phyloP scores from a whole-genome alignment of 2,797 vertebrate species.

The Schizopygopsis malacanthus region DNA sequence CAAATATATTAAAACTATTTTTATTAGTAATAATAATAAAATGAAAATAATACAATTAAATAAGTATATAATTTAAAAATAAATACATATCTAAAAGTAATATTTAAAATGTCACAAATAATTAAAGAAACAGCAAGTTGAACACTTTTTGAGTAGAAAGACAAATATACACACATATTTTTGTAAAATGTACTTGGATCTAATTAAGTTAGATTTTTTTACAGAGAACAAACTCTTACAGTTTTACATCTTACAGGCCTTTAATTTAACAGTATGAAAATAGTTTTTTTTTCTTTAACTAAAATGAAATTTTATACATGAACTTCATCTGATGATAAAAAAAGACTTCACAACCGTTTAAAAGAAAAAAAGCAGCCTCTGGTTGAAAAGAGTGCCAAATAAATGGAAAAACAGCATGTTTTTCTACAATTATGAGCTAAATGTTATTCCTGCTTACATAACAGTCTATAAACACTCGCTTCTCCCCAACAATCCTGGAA shows the following conservation, averaged over 20 bases:
- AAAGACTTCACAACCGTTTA: neutral
- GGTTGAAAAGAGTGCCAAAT: neutral
- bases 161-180: neutral
- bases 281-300: neutral
- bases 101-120: no score
- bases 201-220: neutral
- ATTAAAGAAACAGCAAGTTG: neutral
- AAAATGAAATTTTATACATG: neutral
- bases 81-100: no score
- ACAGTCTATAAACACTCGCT: neutral
- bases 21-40: no score
- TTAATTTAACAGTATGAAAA: neutral
- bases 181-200: no score
- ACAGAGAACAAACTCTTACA: neutral
- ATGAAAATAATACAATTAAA: no score
- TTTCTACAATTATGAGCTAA: neutral
- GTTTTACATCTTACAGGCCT: neutral
- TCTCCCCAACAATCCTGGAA: neutral
- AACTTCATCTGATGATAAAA: neutral
- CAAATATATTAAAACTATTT: no score
- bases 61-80: no score
- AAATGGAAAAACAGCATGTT: neutral
- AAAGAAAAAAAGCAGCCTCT: neutral
- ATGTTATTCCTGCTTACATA: conserved; percentile 2
- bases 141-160: neutral